Evolutionary conservation across 2,797 vertebrate genomes (phyloP).

Genomic region (Rachycentron canadum): DNA sequence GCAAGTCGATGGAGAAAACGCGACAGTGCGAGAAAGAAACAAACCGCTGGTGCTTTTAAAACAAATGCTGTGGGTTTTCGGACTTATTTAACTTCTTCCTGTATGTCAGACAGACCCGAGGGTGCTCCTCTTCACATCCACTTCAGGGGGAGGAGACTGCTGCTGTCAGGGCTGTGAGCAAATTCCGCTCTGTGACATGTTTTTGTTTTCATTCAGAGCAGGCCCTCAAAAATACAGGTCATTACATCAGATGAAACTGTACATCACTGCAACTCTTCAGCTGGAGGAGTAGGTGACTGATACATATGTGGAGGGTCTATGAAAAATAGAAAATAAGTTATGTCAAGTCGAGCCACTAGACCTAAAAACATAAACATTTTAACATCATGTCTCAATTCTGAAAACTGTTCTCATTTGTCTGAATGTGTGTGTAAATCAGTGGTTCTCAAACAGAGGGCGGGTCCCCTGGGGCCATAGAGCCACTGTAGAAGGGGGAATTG

Average conservation of each 20-base stretch:
- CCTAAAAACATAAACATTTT: too few species aligned
- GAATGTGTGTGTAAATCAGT: too few species aligned
- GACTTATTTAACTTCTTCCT: constrained; percentile 86
- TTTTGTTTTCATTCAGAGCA: constrained; percentile 38
- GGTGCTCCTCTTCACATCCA: constrained; percentile 72
- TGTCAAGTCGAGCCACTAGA: neutral
- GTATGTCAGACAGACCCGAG: constrained; percentile 74
- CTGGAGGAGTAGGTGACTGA: neutral
- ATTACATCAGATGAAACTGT: too few species aligned
- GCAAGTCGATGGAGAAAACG: neutral
- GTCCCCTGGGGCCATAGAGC: too few species aligned
- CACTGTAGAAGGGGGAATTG: too few species aligned
- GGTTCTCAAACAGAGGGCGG: too few species aligned
- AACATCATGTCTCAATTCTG: neutral
- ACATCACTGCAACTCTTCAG: too few species aligned
- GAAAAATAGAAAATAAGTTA: neutral
- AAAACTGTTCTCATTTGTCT: neutral
- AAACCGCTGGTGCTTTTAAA: constrained; percentile 8
- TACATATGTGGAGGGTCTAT: neutral
- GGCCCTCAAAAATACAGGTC: neutral
- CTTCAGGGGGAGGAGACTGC: constrained; percentile 84
- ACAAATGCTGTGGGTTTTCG: constrained; percentile 42
- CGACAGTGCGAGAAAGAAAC: constrained; percentile 9
- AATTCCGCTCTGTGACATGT: constrained; percentile 55
- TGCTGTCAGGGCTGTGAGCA: constrained; percentile 70